A percentile compares a stretch with the other conserved stretches of the same genome.
These are phyloP conservation scores for Micoletzkya japonica DNA, from an alignment of 2,888 invertebrate species.

Conservation along the genomic window DNA sequence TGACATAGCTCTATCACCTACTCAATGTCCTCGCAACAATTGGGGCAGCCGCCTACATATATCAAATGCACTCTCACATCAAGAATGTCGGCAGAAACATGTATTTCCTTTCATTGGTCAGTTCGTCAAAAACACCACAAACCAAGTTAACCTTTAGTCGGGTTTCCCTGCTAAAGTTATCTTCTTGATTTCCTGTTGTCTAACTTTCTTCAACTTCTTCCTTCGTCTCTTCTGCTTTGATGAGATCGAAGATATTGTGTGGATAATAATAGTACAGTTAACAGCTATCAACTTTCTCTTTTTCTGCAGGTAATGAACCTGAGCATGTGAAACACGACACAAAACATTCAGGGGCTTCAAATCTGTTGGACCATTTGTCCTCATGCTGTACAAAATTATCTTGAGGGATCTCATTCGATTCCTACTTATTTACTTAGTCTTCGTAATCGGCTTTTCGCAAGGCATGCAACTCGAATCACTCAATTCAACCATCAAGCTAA, in stretches of 20 bases:
- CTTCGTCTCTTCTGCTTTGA: slow-evolving; percentile 82
- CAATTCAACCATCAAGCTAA: not conserved
- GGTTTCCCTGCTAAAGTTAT: slow-evolving; percentile 87
- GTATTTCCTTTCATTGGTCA: slow-evolving; percentile 91
- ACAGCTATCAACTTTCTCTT: slow-evolving; percentile 96
- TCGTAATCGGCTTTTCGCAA: slow-evolving; percentile 96
- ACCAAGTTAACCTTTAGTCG: slow-evolving; percentile 69
- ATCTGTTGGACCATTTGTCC: slow-evolving; percentile 98
- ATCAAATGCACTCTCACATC: slow-evolving; percentile 53
- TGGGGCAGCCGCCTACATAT: slow-evolving; percentile 75
- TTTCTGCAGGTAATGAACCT: slow-evolving; percentile 79
- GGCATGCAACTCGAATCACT: slow-evolving; percentile 65
- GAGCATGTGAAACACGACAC: not conserved
- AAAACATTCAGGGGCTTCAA: slow-evolving; percentile 81
- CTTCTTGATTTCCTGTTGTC: slow-evolving; percentile 87
- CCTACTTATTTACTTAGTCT: slow-evolving; percentile 92
- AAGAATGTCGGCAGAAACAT: slow-evolving; percentile 87
- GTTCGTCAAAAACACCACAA: slow-evolving; percentile 26
- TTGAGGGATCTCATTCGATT: slow-evolving; percentile 94
- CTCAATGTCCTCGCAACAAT: slow-evolving; percentile 79
- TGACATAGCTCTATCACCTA: slow-evolving; percentile 49
- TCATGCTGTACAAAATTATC: slow-evolving; percentile 98
- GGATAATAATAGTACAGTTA: slow-evolving; percentile 89
- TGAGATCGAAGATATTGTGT: slow-evolving; percentile 86
- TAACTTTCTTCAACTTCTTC: slow-evolving; percentile 83